Conservation (phyloP, 2,113 vertebrate species). For the Merops nubicus region DNA sequence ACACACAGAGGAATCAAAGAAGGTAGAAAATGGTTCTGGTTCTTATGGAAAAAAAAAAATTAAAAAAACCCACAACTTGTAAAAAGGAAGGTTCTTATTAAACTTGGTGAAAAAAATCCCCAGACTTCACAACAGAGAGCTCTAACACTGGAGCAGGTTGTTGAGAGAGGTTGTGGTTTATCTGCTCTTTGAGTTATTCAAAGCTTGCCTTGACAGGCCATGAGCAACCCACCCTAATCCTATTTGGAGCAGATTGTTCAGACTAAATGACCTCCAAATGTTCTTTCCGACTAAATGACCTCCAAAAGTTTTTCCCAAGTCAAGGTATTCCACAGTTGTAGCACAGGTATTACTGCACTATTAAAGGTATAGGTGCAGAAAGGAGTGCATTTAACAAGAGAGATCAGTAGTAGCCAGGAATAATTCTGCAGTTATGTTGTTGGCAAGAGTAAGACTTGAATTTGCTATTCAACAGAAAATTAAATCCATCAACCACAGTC, state of each 20-base stretch:
- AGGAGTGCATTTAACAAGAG: background rate
- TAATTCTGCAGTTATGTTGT: background rate
- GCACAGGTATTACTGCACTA: background rate
- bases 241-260: background rate
- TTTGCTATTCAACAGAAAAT: background rate
- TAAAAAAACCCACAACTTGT: background rate
- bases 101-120: background rate
- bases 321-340: background rate
- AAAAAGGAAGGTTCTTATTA: background rate
- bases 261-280: background rate
- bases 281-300: background rate
- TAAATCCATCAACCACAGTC: background rate
- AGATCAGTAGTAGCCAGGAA: background rate
- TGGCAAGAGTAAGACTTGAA: background rate
- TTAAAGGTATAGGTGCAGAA: background rate
- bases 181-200: background rate
- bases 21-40: background rate
- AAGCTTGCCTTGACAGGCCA: background rate
- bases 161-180: background rate
- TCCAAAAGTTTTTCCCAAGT: background rate
- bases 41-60: background rate
- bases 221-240: background rate
- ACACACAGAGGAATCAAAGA: background rate
- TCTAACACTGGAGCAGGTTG: background rate
- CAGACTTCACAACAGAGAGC: background rate